Evolutionary conservation across 2,113 vertebrate species (phyloP).

Genomic region (Podarcis cretensis): DNA sequence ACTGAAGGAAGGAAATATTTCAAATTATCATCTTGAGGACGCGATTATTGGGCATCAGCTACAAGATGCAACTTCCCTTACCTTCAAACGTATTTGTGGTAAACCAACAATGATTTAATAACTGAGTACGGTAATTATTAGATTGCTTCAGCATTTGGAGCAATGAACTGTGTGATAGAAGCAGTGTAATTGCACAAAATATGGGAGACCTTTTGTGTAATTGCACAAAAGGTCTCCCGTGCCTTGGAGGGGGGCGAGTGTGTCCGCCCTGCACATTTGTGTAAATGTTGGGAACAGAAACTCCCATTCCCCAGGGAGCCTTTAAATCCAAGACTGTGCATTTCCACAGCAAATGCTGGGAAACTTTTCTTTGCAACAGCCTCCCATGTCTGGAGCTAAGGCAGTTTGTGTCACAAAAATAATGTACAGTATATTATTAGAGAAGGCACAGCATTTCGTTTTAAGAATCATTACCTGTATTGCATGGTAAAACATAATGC

Average conservation of each 20-base stretch:
- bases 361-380: not conserved
- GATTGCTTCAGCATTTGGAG: not conserved
- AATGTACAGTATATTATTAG: not conserved
- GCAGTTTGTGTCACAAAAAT: not conserved
- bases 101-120: not conserved
- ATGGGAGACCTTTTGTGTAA: not conserved
- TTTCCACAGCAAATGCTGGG: not conserved
- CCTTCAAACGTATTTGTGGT: not conserved
- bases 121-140: not conserved
- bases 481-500: not conserved
- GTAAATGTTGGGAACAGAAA: not conserved
- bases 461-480: not conserved
- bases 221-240: not conserved
- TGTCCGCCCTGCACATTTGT: not conserved
- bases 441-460: not conserved
- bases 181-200: not conserved
- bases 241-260: not conserved
- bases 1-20: not conserved
- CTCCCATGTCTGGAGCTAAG: not conserved
- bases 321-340: not conserved
- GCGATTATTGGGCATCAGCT: not conserved
- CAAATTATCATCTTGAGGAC: constrained; percentile 19
- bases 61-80: accelerated
- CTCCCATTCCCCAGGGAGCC: not conserved
- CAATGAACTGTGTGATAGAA: not conserved